Conservation (phyloP, 2,888 invertebrate genomes). For the Dastarcus helophoroides region DNA sequence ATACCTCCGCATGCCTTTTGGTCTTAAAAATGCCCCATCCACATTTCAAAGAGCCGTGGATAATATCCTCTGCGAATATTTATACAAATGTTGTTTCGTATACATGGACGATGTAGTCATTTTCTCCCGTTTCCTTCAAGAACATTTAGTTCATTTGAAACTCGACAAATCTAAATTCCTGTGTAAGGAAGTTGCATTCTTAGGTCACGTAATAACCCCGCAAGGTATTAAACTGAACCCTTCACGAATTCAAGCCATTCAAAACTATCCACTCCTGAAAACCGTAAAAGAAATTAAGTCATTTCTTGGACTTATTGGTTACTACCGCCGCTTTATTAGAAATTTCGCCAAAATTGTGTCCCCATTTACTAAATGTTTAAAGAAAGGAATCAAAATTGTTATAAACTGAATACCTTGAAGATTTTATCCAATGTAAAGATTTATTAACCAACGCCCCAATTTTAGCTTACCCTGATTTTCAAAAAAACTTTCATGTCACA, state of each 20-base stretch:
- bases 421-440: constrained; percentile 16
- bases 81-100: too few relatives aligned
- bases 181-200: constrained; percentile 9
- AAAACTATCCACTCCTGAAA: constrained; percentile 6
- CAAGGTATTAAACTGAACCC: constrained; percentile 9
- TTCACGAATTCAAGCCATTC: constrained; percentile 4
- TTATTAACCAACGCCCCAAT: constrained; percentile 16
- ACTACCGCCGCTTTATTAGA: constrained; percentile 8
- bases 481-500: constrained; percentile 14
- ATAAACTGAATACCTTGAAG: constrained; percentile 11
- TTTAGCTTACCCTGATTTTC: constrained; percentile 15
- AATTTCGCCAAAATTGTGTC: constrained; percentile 10
- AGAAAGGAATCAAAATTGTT: constrained; percentile 10
- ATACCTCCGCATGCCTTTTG: too few relatives aligned
- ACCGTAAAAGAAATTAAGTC: constrained; percentile 7
- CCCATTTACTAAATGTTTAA: constrained; percentile 9
- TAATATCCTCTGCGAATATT: too few relatives aligned
- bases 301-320: constrained; percentile 6
- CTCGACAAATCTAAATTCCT: constrained; percentile 9
- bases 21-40: too few relatives aligned
- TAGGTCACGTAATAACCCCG: constrained; percentile 9
- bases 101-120: too few relatives aligned
- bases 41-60: too few relatives aligned
- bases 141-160: too few relatives aligned
- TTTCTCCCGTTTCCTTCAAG: too few relatives aligned